Evolutionary conservation across 2,113 vertebrate species (phyloP), one percentile per base, ranked within the genome.

Genomic region (Austrofundulus limnaeus): DNA sequence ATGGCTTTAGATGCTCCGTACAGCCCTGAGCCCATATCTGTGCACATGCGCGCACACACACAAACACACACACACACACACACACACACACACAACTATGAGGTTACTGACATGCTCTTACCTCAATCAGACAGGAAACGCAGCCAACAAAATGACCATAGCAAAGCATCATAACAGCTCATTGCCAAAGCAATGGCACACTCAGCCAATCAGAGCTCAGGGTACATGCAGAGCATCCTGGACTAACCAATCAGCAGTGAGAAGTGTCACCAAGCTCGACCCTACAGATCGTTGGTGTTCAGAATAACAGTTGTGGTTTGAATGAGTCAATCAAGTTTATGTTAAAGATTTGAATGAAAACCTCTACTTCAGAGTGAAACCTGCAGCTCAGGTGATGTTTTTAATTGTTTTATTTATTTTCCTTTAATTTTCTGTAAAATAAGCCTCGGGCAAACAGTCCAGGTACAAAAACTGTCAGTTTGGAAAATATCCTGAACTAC

Each of bases 21-120:
- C 85, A 97, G 93, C 76, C 94, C 95, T 23, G 94, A 92, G 78
- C 95, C 94, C 94, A 98, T 95, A 91, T 98, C 96, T 96, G 39
- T 38, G 69, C 58, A 77, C 37, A 70, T 55, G 82, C 49, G 66
- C 11, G 78, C 56, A 78, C 48, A 69, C 56, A 68, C 48, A 57
- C 53, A 47, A 4, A 7, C 7, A 7, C 25, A 28, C 25, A 34
- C 45, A 70, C 57, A 75, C 41, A 70, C 58, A 82, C 48, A 68
- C 11, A 78, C 56, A 78, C 51, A 71, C 56, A 68, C 51, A 61
- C 53, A 47, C 51, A 70, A 31, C 10, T 2, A 1, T 41, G 5
- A 72, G 39, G 51, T 62, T 42, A 39, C 23, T 19, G 47, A 13
- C 2, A 41, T 31, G n/a, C 25, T n/a, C 0, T 28, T n/a, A 42